Evolutionary conservation across 2,113 vertebrate species (phyloP).

Genomic region (Bagarius yarrelli): DNA sequence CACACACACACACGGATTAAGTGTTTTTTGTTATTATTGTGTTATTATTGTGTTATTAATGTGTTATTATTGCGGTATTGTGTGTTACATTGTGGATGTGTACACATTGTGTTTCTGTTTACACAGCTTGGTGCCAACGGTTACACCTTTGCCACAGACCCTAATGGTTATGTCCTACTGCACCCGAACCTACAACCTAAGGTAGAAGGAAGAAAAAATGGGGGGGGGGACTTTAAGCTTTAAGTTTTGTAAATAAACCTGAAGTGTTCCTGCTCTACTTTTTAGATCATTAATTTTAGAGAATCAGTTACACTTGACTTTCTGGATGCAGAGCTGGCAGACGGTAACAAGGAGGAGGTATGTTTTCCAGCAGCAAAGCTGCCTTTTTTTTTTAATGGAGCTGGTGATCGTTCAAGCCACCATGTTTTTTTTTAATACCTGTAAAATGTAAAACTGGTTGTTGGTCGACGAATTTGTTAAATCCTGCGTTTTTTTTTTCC

Average conservation of each 20-base stretch:
- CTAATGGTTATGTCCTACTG: conserved; percentile 93
- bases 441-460: no score
- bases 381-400: no score
- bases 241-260: neutral
- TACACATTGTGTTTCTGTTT: neutral
- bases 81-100: neutral
- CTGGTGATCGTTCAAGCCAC: no score
- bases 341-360: conserved; percentile 92
- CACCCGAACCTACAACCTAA: conserved; percentile 96
- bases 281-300: conserved; percentile 91
- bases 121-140: conserved; percentile 92
- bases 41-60: neutral
- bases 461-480: no score
- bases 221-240: neutral
- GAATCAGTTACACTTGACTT: conserved; percentile 96
- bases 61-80: no score
- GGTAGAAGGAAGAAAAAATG: conserved; percentile 64
- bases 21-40: neutral
- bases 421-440: no score
- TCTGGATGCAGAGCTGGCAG: conserved; percentile 92
- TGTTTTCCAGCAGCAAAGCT: no score
- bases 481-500: no score
- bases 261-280: conserved; percentile 15
- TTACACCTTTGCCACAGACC: conserved; percentile 96
- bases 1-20: neutral